Evolutionary conservation across 2,888 invertebrate genomes (phyloP), one percentile per base, ranked within the genome.

Genomic region (Dioctria linearis): DNA sequence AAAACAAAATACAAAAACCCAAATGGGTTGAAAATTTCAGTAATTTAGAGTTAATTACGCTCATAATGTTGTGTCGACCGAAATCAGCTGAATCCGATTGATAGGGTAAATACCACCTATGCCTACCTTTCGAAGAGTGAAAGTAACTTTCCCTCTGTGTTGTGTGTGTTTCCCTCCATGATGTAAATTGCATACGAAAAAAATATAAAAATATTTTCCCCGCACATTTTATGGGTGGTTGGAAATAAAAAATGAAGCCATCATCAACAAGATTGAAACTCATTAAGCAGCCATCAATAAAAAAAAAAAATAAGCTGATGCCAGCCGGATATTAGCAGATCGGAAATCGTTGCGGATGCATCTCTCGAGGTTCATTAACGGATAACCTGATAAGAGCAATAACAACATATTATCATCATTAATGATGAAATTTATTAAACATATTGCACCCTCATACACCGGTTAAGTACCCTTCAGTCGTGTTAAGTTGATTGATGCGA

Each of bases 241-340:
- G 13, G n/a, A n/a, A 9, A 67, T 69, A 9, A 69, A 69, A 37
- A 5, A 69, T 51, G 11, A 13, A 75, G 9, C 59, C 9, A 75
- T 59, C 9, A 75, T 59, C 59, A 59, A 59, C 43, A 3, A 59
- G 59, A 75, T 59, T 76, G 49, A 63, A 76, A 63, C 63, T 76
- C 76, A 76, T 76, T 76, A 76, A 5, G n/a, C 37, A 42, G 59
- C 61, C 61, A 75, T 75, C 51, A 76, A 63, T 63, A 76, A 76
- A 63, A 63, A 46, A 63, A 37, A 46, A 25, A 25, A 25, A 25
- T 25, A 25, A 37, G 25, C 63, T 63, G 63, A 63, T 43, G 51
- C 61, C 37, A 63, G 42, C 37, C 76, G 76, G 63, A 76, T 63
- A 76, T 76, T 76, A 63, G 49, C 63, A 76, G 46, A 76, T 76